A percentile compares a stretch with the other conserved stretches of the same genome.
These are phyloP conservation scores for Anguilla pacifica DNA, from an alignment of 2,797 vertebrate genomes.

Conservation along the genomic window DNA sequence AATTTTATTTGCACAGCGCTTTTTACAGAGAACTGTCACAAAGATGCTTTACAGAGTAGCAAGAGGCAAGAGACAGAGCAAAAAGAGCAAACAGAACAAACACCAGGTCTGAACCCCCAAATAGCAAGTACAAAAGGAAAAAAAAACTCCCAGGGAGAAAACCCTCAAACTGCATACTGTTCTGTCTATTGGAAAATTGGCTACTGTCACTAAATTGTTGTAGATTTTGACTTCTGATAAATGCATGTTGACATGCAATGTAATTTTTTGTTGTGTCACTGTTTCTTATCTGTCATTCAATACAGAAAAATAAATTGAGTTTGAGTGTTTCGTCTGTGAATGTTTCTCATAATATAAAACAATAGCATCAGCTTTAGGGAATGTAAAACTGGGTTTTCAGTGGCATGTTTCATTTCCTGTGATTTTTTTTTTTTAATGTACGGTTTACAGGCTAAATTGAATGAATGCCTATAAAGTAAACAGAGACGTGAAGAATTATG, in stretches of 20 bases:
- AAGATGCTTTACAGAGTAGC: too few species aligned
- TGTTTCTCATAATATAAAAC: neutral
- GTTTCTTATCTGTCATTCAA: neutral
- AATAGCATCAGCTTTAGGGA: neutral
- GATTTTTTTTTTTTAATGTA: neutral
- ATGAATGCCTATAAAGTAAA: neutral
- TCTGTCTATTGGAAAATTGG: neutral
- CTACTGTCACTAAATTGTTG: neutral
- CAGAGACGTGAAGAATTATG: neutral
- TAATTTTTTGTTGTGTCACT: neutral
- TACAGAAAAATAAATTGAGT: neutral
- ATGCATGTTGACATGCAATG: neutral
- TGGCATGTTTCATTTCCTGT: neutral
- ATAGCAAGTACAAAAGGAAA: too few species aligned
- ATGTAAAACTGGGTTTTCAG: neutral
- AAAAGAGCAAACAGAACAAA: too few species aligned
- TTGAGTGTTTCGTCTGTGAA: neutral
- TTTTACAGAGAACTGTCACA: too few species aligned
- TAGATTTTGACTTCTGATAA: neutral
- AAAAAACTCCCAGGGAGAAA: too few species aligned
- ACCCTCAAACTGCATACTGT: neutral
- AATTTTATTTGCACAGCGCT: too few species aligned
- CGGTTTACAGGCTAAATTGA: neutral
- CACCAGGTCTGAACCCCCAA: too few species aligned
- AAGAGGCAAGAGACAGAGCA: too few species aligned